A percentile compares a stretch with the other conserved stretches of the same genome.
phyloP scores from a whole-genome alignment of 2,888 invertebrate species.

The Chymomyza fuscimana region DNA sequence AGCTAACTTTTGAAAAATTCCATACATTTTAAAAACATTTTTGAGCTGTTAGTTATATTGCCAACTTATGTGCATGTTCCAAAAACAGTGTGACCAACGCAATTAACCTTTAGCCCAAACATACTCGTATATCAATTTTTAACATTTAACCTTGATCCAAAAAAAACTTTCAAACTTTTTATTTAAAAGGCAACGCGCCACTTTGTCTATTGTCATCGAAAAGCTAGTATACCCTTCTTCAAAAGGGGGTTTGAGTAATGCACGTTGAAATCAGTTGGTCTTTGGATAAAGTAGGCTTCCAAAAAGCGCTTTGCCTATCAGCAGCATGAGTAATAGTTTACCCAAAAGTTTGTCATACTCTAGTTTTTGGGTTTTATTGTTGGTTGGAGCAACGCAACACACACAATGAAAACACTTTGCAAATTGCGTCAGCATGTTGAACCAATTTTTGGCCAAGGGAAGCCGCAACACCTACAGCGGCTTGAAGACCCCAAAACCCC shows the following conservation, averaged over 20 bases:
- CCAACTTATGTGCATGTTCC: no score
- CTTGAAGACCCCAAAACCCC: not conserved
- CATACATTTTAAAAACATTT: no score
- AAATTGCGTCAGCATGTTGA: constrained; percentile 42
- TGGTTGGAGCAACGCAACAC: not conserved
- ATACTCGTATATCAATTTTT: no score
- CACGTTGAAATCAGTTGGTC: not conserved
- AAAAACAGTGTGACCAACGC: no score
- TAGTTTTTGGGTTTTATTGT: not conserved
- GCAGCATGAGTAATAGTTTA: not conserved
- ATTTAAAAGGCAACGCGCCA: not conserved
- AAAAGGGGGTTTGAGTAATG: not conserved
- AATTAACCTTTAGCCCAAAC: no score
- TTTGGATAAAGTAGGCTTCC: not conserved
- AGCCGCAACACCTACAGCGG: not conserved
- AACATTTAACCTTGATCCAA: no score
- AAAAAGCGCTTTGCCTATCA: not conserved
- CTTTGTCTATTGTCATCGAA: not conserved
- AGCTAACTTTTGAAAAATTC: no score
- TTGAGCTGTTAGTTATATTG: no score
- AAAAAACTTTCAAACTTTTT: not conserved
- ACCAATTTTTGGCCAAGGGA: not conserved
- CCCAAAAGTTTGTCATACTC: not conserved
- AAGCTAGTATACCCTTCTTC: no score
- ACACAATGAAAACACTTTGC: constrained; percentile 26